These are phyloP conservation scores for Pagetopsis macropterus DNA, from an alignment of 2,797 vertebrate genomes.

Conservation along the genomic window DNA sequence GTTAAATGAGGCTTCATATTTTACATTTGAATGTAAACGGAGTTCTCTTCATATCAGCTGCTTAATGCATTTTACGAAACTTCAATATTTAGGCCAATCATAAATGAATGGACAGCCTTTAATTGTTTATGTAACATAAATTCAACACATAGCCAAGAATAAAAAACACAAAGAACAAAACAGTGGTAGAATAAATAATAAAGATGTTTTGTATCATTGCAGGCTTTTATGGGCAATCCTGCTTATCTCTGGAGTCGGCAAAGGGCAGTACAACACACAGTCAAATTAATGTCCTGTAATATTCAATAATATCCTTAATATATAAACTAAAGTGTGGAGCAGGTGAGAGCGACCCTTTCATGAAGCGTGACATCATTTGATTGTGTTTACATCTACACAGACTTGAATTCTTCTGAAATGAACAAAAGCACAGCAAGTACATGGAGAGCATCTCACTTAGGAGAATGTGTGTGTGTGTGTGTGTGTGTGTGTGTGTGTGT, in stretches of 20 bases:
- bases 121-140: background rate
- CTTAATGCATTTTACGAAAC: background rate
- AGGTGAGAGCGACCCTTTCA: conserved; percentile 26
- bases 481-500: conserved; percentile 29
- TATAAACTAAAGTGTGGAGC: conserved; percentile 9
- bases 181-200: conserved; percentile 4
- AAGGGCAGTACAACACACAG: conserved; percentile 2
- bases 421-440: conserved; percentile 60
- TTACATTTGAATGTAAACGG: background rate
- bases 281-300: background rate
- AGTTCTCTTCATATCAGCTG: background rate
- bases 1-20: background rate
- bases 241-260: conserved; percentile 19
- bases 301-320: conserved; percentile 30
- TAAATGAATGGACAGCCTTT: background rate
- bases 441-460: conserved; percentile 51
- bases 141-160: background rate
- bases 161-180: background rate
- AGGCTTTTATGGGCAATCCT: background rate
- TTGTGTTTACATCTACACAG: conserved; percentile 37
- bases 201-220: conserved; percentile 2
- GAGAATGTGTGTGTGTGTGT: conserved; percentile 39
- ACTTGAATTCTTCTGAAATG: conserved; percentile 64
- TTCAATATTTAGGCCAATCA: background rate
- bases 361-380: conserved; percentile 21